phyloP scores from a whole-genome alignment of 2,888 invertebrate genomes.

The Hydropsyche betteni region DNA sequence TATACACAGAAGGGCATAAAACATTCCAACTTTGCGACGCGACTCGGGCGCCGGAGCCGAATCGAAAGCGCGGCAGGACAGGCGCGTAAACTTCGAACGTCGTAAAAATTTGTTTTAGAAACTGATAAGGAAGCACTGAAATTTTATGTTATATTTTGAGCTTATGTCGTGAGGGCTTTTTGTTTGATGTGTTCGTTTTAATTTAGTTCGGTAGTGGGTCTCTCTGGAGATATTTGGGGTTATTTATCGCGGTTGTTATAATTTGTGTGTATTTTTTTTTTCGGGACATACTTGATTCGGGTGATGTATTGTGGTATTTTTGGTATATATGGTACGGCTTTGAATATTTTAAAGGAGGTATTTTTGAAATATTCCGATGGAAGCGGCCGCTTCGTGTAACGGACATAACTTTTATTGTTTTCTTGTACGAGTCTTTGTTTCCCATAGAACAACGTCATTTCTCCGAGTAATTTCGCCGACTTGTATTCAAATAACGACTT shows the following conservation, averaged over 20 bases:
- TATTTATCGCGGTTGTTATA: too few species aligned
- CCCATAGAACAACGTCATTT: slow-evolving; percentile 9
- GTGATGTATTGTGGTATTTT: background rate
- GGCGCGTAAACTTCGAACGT: too few species aligned
- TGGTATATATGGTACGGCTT: background rate
- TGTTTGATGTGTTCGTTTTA: too few species aligned
- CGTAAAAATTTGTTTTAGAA: too few species aligned
- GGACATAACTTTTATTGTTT: slow-evolving; percentile 42
- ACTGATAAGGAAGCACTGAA: too few species aligned
- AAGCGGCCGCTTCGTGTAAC: slow-evolving; percentile 5
- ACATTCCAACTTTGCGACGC: background rate
- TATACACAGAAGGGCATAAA: background rate
- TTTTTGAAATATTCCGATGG: slow-evolving; percentile 24
- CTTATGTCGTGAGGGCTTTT: too few species aligned
- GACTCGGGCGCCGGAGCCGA: background rate
- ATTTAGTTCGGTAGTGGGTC: too few species aligned
- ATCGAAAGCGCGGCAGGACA: background rate
- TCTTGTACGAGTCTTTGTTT: slow-evolving; percentile 31
- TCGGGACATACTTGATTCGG: too few species aligned
- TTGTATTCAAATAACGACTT: slow-evolving; percentile 36
- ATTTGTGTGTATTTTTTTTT: too few species aligned
- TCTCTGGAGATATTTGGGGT: too few species aligned
- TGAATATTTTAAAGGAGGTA: background rate
- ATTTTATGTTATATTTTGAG: too few species aligned
- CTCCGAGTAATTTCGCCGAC: slow-evolving; percentile 34